Evolutionary conservation across 2,888 invertebrate species (phyloP), one percentile per base, ranked within the genome.

Genomic region (Napeogenes sylphis): DNA sequence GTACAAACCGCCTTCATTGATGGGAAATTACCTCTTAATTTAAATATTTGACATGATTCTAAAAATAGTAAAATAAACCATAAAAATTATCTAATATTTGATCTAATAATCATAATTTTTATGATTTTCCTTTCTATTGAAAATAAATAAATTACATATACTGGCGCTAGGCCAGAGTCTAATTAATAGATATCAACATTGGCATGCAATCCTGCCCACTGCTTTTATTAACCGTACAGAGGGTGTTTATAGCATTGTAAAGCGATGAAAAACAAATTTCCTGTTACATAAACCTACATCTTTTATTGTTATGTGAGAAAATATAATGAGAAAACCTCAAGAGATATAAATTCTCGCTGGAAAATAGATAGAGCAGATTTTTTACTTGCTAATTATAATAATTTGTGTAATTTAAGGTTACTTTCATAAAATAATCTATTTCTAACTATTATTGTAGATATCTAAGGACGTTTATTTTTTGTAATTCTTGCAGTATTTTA

Each of bases 171-270:
- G 63, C 63, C 60, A 64, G 30, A 12, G 57, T 33, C 38, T 51
- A 64, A 64, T 64, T 64, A 64, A 64, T 64, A 60, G 60, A 60
- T 45, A 46, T 55, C 42, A 61, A 60, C 57, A 64, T 61, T 60
- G 60, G 60, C 57, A 55, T 51, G 30, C 51, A 8, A 51, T 6
- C 30, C 5, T 51, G 8, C 30, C 21, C 51, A 51, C 30, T 51
- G 51, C 4, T 51, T 51, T 51, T 51, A 51, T 51, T 51, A 30
- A 51, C 30, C 51, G 30, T 51, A 5, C 8, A 30, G 21, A 51
- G 10, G 30, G 51, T 51, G 51, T 51, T 51, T 51, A 51, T 51
- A 30, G 30, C 30, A 30, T 51, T 51, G 30, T 51, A 51, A 51
- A 51, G 51, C 51, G 8, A 51, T 51, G 30, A 51, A 51, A 51